Evolutionary conservation across 1,140 invertebrate genomes (phyloP).

Genomic region (Coptotermes formosanus): DNA sequence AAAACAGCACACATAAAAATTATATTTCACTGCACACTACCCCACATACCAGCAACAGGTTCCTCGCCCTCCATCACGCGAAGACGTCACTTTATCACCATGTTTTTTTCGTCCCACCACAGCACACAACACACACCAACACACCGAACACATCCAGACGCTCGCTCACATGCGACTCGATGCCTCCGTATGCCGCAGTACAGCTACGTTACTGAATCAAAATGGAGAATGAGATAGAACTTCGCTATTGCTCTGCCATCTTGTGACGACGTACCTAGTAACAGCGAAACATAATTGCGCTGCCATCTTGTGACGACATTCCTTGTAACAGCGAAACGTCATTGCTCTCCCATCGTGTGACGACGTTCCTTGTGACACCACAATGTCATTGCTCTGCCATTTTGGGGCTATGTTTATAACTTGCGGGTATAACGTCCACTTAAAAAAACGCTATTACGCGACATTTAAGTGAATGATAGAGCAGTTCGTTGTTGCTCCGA

Average conservation of each 20-base stretch:
- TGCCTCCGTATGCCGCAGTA: not conserved
- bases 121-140: not conserved
- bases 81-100: not conserved
- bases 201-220: not conserved
- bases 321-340: no score
- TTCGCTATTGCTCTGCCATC: not conserved
- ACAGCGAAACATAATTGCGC: no score
- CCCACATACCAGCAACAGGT: constrained; percentile 28
- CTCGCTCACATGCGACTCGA: not conserved
- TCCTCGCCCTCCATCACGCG: constrained; percentile 11
- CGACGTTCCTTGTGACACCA: no score
- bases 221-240: not conserved
- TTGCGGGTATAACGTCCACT: no score
- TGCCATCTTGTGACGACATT: no score
- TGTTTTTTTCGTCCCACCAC: constrained; percentile 1
- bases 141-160: not conserved
- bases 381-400: no score
- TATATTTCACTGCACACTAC: not conserved
- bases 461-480: no score
- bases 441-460: no score
- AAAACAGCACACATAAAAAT: constrained; percentile 16
- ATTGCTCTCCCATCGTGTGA: no score
- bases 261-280: not conserved
- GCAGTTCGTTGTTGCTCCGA: no score
- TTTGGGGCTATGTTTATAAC: no score